Base-by-base conservation (phyloP, 2,113 vertebrate species). In the Myxocyprinus asiaticus region DNA sequence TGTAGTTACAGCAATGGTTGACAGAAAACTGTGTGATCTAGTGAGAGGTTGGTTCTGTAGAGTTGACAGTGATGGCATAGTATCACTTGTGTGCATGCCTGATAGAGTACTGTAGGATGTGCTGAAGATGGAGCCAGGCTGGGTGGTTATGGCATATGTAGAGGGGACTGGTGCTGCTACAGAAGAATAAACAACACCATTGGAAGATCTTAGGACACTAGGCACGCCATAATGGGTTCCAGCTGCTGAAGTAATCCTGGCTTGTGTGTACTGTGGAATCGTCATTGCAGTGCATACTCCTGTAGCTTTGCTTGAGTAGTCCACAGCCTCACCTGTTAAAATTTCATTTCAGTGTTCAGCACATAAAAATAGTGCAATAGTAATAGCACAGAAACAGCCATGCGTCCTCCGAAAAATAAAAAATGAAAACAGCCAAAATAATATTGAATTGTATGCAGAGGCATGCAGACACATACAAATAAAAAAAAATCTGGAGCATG, bases 311-410 rank as follows among this genome's bases (percentile, higher is more conserved):
- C 93, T 96, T 94, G 97, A 97, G 91, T 98, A 98, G 93, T 98
- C 96, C 95, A 98, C 94, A 92, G 97, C 97, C 94, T 97, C 96
- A 97, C 96, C 98, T 99, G 98, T 94, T 91, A 96, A 90, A 96
- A 96, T 91, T 94, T 82, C 89, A 96, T 91, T 95, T 94, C 95
- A 94, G 77, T 94, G 91, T 95, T 96, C 92, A 93, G 89, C 92
- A 90, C 90, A 88, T 82, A 90, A 90, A 67, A 89, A 84, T 90
- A 90, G 68, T 87, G 5, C 86, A 88, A 70, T 87, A 87, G 85
- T 83, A 85, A 86, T 6, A 87, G 83, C 90, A 47, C 15, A 50
- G 55, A 73, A 89, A 89, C 91, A 93, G 88, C 90, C 90, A 93
- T 95, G 85, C 93, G 68, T 66, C 87, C 88, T 94, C 90, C 89